These are phyloP conservation scores for Sanderia malayensis DNA, from an alignment of 30 jellyfish, hydroid and myxozoan genomes.

Conservation along the genomic window DNA sequence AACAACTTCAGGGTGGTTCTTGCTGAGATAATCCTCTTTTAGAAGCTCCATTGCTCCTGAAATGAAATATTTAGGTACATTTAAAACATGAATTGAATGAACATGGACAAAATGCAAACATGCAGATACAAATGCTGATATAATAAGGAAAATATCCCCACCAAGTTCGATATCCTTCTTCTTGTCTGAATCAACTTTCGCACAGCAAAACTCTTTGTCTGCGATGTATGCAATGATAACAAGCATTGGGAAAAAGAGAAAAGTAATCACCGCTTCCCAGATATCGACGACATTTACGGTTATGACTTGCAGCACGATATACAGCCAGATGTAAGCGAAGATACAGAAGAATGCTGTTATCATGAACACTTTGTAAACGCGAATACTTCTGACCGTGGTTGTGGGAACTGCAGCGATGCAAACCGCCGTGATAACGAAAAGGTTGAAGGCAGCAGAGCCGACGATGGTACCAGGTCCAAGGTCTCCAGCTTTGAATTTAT, in stretches of 20 bases:
- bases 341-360: slow-evolving; percentile 84
- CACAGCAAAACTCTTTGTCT: slow-evolving; percentile 80
- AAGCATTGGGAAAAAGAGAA: slow-evolving; percentile 81
- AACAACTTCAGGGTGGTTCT: slow-evolving; percentile 92
- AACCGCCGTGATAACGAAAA: slow-evolving; percentile 85
- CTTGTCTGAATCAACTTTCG: slow-evolving; percentile 27
- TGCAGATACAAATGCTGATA: too few species aligned
- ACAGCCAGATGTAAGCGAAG: slow-evolving; percentile 95
- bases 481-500: slow-evolving; percentile 87
- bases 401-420: slow-evolving; percentile 76
- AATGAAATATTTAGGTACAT: too few species aligned
- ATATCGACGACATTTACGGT: slow-evolving; percentile 59
- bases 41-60: slow-evolving; percentile 75
- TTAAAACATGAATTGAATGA: too few species aligned
- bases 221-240: slow-evolving; percentile 90
- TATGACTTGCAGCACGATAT: slow-evolving; percentile 54
- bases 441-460: slow-evolving; percentile 97
- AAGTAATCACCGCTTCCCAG: slow-evolving; percentile 97
- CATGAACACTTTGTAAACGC: slow-evolving; percentile 70
- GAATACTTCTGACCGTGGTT: slow-evolving; percentile 62
- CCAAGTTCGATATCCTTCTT: slow-evolving; percentile 75
- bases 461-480: slow-evolving; percentile 99
- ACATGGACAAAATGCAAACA: too few species aligned
- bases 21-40: slow-evolving; percentile 68
- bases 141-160: slow-evolving; percentile 11